Evolutionary conservation across 2,113 vertebrate species (phyloP).

Genomic region (Tupaia chinensis): DNA sequence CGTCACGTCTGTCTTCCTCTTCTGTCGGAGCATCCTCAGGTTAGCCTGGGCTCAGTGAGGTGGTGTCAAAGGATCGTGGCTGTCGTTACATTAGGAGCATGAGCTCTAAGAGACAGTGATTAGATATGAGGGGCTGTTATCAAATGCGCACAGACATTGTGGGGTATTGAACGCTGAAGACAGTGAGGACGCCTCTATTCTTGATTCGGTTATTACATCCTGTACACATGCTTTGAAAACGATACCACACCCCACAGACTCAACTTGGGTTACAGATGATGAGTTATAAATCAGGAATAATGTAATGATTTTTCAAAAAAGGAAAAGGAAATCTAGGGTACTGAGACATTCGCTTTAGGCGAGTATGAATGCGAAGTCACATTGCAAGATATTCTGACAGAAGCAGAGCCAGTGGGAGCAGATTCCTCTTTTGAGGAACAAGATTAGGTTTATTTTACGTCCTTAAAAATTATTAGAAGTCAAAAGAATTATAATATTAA

Average conservation of each 20-base stretch:
- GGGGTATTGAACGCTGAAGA: no score
- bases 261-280: no score
- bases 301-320: no score
- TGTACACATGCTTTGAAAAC: no score
- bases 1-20: fast-evolving
- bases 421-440: background rate
- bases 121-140: background rate
- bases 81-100: background rate
- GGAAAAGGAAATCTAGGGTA: background rate
- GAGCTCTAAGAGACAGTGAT: no score
- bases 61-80: background rate
- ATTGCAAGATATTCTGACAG: background rate
- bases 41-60: background rate
- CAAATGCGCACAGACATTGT: no score
- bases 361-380: background rate
- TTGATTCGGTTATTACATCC: no score
- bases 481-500: background rate
- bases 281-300: no score
- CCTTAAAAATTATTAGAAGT: background rate
- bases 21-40: fast-evolving
- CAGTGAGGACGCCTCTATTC: no score
- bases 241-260: no score
- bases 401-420: background rate
- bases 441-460: background rate
- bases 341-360: background rate